These are phyloP conservation scores for Ladona fulva DNA, from an alignment of 1,140 invertebrate genomes.

Conservation along the genomic window DNA sequence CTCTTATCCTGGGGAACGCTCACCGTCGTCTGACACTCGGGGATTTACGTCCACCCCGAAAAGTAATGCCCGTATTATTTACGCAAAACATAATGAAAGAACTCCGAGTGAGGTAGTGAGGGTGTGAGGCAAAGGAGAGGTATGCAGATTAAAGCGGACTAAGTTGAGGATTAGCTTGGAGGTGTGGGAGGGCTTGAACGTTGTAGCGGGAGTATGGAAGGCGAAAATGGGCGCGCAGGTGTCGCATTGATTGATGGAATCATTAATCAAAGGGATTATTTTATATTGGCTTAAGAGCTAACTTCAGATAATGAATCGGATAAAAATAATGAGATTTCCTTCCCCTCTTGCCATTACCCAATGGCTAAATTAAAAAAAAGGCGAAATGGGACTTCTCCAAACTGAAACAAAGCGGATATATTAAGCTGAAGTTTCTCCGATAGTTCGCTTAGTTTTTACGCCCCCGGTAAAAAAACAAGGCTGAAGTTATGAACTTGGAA, in stretches of 20 bases:
- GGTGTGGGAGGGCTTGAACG: too few relatives aligned
- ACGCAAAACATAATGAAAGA: not conserved
- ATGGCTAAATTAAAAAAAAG: too few relatives aligned
- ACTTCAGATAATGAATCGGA: not conserved
- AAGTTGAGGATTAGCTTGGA: not conserved
- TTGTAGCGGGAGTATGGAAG: not conserved
- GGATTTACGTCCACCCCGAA: not conserved
- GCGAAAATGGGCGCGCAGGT: not conserved
- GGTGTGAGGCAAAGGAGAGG: not conserved
- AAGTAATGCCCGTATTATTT: not conserved
- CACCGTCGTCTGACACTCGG: not conserved
- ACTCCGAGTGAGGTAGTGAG: not conserved
- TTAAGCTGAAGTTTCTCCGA: too few relatives aligned
- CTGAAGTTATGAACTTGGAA: too few relatives aligned
- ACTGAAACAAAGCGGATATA: too few relatives aligned
- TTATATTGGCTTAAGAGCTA: not conserved
- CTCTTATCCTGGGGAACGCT: not conserved
- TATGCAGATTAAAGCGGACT: not conserved
- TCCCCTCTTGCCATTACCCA: not conserved
- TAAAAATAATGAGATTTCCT: not conserved
- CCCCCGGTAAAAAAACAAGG: too few relatives aligned
- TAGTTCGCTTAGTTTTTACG: too few relatives aligned
- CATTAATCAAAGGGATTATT: slow-evolving; percentile 10
- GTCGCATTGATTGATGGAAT: not conserved
- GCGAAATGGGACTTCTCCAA: too few relatives aligned